Conservation (phyloP, 2,113 vertebrate species). For the Halcyon malimbica region DNA sequence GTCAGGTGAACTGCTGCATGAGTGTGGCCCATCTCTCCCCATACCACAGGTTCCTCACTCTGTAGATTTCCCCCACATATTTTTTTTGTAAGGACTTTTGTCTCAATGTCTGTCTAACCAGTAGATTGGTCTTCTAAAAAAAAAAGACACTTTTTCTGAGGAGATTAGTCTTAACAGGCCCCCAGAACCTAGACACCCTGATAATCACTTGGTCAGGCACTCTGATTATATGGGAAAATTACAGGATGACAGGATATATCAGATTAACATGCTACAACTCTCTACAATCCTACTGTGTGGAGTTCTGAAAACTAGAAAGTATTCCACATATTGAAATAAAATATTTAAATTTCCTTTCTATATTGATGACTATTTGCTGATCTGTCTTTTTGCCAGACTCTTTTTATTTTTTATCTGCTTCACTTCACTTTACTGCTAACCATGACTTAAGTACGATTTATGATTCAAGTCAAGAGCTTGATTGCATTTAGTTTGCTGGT, state of each 20-base stretch:
- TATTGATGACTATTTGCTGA: neutral
- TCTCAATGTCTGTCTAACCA: neutral
- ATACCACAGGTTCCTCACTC: accelerated
- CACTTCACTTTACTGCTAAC: neutral
- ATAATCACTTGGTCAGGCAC: neutral
- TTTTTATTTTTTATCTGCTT: neutral
- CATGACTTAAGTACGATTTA: slow-evolving; percentile 61
- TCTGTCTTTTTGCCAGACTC: neutral
- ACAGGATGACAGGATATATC: neutral
- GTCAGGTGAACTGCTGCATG: neutral
- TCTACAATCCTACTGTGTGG: neutral
- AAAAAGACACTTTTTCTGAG: neutral
- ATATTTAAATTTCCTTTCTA: neutral
- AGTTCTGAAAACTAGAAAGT: neutral
- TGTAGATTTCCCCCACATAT: accelerated
- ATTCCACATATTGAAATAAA: neutral
- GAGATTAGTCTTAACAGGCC: neutral
- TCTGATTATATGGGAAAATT: neutral
- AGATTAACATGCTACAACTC: neutral
- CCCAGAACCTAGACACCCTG: neutral
- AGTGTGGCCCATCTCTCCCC: neutral
- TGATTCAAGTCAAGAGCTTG: slow-evolving; percentile 63
- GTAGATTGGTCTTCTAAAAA: neutral
- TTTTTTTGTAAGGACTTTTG: neutral
- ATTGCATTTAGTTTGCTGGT: slow-evolving; percentile 69